A percentile compares a stretch with the other conserved stretches of the same genome.
phyloP scores from a whole-genome alignment of 2,797 vertebrate genomes.

The Scleropages formosus region DNA sequence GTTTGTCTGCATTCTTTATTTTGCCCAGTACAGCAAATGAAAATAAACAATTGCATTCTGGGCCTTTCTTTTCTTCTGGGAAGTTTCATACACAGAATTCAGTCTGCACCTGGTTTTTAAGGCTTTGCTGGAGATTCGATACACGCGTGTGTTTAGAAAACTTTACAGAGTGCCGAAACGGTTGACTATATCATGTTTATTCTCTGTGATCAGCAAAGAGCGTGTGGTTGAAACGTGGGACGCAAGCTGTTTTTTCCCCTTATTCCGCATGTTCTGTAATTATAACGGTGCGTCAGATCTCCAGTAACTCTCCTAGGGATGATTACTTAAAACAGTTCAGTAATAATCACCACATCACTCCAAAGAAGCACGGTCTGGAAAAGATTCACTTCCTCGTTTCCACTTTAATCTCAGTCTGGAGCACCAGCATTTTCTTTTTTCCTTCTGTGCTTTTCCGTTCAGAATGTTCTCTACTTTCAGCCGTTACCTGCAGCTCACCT shows the following conservation, averaged over 20 bases:
- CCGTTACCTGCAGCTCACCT: not conserved
- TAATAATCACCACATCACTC: conserved; percentile 12
- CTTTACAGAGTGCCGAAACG: not conserved
- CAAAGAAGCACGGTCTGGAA: not conserved
- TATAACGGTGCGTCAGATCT: not conserved
- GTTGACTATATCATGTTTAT: not conserved
- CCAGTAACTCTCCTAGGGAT: not conserved
- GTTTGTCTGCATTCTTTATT: not conserved
- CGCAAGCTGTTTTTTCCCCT: not conserved
- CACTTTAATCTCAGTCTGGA: conserved; percentile 3
- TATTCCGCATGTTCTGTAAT: not conserved
- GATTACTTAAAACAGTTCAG: conserved; percentile 1
- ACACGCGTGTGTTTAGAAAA: not conserved
- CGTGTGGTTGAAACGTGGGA: not conserved
- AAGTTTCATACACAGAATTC: not conserved
- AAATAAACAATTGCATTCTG: not conserved
- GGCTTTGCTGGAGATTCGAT: not conserved
- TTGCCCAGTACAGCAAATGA: not conserved
- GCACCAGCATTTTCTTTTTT: not conserved
- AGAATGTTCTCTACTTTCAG: not conserved
- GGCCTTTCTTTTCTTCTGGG: too few species aligned
- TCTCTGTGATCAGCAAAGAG: not conserved
- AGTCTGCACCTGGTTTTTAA: not conserved
- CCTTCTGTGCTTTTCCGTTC: not conserved
- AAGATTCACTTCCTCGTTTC: not conserved